These are phyloP conservation scores for Phortica variegata DNA, from an alignment of 1,140 invertebrate genomes.

Conservation along the genomic window DNA sequence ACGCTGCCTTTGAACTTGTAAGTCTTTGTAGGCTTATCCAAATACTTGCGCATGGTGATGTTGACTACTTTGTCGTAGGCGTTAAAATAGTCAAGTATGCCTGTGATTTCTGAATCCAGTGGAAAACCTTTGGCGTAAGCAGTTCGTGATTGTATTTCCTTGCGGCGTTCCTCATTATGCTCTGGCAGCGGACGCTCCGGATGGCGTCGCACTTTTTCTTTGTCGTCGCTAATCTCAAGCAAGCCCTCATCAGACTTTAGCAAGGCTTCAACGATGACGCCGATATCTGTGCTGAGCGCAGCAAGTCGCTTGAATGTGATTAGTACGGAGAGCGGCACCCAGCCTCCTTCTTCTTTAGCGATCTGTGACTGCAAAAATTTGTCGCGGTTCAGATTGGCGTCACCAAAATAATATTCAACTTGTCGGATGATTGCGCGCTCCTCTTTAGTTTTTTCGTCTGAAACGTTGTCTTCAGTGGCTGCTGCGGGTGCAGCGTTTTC, in stretches of 20 bases:
- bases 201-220: conserved; percentile 77
- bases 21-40: conserved; percentile 66
- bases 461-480: background rate
- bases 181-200: conserved; percentile 79
- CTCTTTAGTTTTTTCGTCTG: conserved; percentile 48
- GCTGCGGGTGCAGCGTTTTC: conserved; percentile 14
- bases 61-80: conserved; percentile 73
- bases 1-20: conserved; percentile 85
- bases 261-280: conserved; percentile 74
- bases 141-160: conserved; percentile 74
- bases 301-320: conserved; percentile 87
- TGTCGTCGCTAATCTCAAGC: conserved; percentile 79
- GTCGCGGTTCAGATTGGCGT: conserved; percentile 85
- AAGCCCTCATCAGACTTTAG: conserved; percentile 73
- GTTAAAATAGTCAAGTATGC: conserved; percentile 74
- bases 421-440: conserved; percentile 65
- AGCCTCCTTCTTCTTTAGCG: conserved; percentile 79
- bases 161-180: conserved; percentile 77
- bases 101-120: conserved; percentile 67
- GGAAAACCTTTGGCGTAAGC: conserved; percentile 91
- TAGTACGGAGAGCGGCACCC: conserved; percentile 82
- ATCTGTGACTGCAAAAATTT: conserved; percentile 86
- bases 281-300: conserved; percentile 67
- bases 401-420: conserved; percentile 72
- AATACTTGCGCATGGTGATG: conserved; percentile 73